Evolutionary conservation across 2,888 invertebrate species (phyloP).

Genomic region (Brachypterus glaber): DNA sequence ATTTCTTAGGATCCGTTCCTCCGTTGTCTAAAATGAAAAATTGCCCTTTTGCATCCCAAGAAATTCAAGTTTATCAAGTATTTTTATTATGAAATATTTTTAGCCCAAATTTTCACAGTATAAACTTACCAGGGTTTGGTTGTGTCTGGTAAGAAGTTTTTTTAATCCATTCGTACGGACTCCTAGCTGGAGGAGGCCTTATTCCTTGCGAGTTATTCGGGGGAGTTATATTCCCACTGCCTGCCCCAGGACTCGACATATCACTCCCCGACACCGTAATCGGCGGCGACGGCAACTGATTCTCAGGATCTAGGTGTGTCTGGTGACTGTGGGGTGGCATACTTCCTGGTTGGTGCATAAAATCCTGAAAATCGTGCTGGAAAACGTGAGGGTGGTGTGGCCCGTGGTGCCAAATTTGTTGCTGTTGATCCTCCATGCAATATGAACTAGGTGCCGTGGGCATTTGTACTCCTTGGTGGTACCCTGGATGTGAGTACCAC

Average conservation of each 20-base stretch:
- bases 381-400: conserved; percentile 40
- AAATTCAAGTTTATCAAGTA: no score
- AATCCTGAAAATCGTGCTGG: conserved; percentile 41
- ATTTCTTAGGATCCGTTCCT: no score
- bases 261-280: conserved; percentile 52
- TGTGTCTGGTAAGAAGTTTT: conserved; percentile 77
- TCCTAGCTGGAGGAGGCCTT: conserved; percentile 63
- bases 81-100: no score
- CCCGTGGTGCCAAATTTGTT: conserved; percentile 39
- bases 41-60: no score
- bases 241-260: conserved; percentile 49
- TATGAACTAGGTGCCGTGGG: conserved; percentile 24
- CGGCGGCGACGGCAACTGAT: conserved; percentile 48
- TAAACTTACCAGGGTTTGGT: conserved; percentile 72
- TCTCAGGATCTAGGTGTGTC: conserved; percentile 35
- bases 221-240: conserved; percentile 35
- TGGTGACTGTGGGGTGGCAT: conserved; percentile 45
- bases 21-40: no score
- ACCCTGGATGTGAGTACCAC: conserved; percentile 44
- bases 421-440: conserved; percentile 40
- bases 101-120: no score
- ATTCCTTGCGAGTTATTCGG: conserved; percentile 32
- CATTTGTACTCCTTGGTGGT: conserved; percentile 37
- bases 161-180: conserved; percentile 89
- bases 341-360: conserved; percentile 27